Percentiles rank a stretch among this genome's conserved stretches.
Evolutionary conservation across 2,888 invertebrate genomes (phyloP).

Genomic region (Ectemnius cavifrons): DNA sequence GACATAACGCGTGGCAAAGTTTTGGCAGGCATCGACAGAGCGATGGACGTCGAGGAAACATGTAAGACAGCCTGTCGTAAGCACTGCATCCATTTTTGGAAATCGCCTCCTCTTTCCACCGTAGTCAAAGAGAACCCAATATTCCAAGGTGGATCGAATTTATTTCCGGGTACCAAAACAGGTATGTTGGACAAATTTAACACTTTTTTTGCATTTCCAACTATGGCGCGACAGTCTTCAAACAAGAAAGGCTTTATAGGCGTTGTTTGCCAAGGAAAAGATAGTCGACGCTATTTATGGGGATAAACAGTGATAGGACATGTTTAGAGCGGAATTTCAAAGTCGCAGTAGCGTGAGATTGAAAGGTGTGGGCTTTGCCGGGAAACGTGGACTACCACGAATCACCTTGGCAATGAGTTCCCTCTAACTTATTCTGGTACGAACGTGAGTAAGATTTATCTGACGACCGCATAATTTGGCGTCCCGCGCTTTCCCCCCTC

Average conservation of each 20-base stretch:
- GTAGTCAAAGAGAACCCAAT: not conserved
- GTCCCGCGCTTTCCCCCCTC: constrained; percentile 7
- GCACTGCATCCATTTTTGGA: constrained; percentile 28
- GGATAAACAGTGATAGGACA: too few species aligned
- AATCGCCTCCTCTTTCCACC: not conserved
- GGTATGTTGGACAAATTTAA: too few species aligned
- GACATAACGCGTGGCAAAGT: constrained; percentile 46
- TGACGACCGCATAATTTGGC: constrained; percentile 45
- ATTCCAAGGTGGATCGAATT: too few species aligned
- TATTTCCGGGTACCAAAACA: too few species aligned
- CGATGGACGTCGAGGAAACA: constrained; percentile 10
- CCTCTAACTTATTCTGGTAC: constrained; percentile 61
- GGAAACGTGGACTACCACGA: constrained; percentile 42
- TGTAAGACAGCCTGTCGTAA: constrained; percentile 41
- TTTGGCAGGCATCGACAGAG: constrained; percentile 40
- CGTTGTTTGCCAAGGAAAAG: not conserved
- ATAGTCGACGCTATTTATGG: too few species aligned
- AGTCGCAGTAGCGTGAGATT: constrained; percentile 20
- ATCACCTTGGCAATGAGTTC: constrained; percentile 67
- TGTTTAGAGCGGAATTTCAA: not conserved
- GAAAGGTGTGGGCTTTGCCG: constrained; percentile 14
- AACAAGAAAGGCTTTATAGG: too few species aligned
- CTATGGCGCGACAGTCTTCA: too few species aligned
- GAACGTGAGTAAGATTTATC: constrained; percentile 57
- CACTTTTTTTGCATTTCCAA: too few species aligned